Conservation (phyloP, 2,888 invertebrate genomes). For the Lasioglossum marginatum region DNA sequence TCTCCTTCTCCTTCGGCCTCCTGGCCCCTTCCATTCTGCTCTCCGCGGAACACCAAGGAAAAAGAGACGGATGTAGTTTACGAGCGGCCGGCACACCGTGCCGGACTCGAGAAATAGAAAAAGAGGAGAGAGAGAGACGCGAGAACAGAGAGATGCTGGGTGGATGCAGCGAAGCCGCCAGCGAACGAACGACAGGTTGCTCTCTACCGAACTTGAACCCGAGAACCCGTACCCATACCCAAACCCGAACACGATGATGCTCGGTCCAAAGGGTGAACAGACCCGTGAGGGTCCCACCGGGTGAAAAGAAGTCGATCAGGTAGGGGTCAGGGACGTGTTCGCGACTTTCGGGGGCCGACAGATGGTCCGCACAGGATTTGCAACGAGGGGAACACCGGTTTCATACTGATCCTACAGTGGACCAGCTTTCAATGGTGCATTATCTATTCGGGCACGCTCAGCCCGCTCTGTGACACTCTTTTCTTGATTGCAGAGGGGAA, state of each 20-base stretch:
- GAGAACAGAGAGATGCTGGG: conserved; percentile 59
- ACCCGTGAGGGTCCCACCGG: conserved; percentile 41
- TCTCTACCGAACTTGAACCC: conserved; percentile 1
- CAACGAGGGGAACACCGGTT: background rate
- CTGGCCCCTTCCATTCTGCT: conserved; percentile 68
- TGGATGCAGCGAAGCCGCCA: conserved; percentile 32
- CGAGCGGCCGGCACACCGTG: conserved; percentile 14
- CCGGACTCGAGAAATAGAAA: conserved; percentile 37
- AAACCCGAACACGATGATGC: background rate
- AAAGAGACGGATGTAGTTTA: conserved; percentile 60
- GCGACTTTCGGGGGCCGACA: conserved; percentile 30
- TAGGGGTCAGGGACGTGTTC: conserved; percentile 69
- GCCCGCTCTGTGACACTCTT: background rate
- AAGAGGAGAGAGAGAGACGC: conserved; percentile 16
- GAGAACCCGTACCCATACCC: conserved; percentile 17
- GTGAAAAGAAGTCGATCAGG: conserved; percentile 61
- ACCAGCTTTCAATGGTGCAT: background rate
- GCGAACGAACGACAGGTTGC: conserved; percentile 64
- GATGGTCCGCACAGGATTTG: conserved; percentile 7
- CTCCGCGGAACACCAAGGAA: conserved; percentile 47
- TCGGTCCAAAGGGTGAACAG: conserved; percentile 29
- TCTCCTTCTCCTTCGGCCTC: conserved; percentile 73
- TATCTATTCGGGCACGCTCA: background rate
- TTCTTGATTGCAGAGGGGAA: background rate
- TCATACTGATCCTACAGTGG: background rate